Evolutionary conservation across 2,888 invertebrate genomes (phyloP), one percentile per base, ranked within the genome.

Genomic region (Tribolium freemani): DNA sequence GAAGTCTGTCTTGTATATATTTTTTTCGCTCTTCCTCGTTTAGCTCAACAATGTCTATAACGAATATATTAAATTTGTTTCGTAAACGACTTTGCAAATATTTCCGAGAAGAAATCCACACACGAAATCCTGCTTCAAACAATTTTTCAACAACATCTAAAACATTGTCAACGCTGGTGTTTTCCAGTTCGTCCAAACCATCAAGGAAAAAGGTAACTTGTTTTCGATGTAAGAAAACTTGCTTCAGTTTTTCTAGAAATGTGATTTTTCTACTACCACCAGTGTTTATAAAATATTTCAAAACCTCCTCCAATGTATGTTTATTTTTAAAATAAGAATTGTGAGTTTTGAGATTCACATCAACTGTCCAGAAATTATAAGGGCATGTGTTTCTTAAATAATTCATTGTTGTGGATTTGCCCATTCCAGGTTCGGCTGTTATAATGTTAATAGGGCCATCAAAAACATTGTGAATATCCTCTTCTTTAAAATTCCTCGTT

Each of bases 111-210:
- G 11, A 60, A 11, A 60, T 6, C 60, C 60, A 60, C 3, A 46
- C 20, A 2, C n/a, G 20, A 20, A 45, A 60, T 13, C 60, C 60
- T n/a, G n/a, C 9, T 10, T 10, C 10, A 6, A 20, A 46, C 6
- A 44, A 20, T 60, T 60, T 3, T 60, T 60, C 10, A 5, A 45
- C 11, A 5, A 6, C 2, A 9, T 31, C 11, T 13, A 56, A 31
- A 13, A 56, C 9, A 31, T 38, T 56, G 5, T 56, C 13, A 1
- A 56, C 56, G 6, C 16, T 11, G 8, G 5, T 10, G 10, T n/a
- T 60, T 45, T 44, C 21, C 3, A 60, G n/a, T 16, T 60, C 60
- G 21, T 46, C 46, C 5, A 60, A 11, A 10, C 45, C 46, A 46
- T 60, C 60, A 20, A 53, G 9, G 9, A 53, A 21, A 21, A 53